A percentile compares a stretch with the other conserved stretches of the same genome.
These are phyloP conservation scores for Arrhopalites spinosus DNA, from an alignment of 2,888 invertebrate genomes.

Conservation along the genomic window DNA sequence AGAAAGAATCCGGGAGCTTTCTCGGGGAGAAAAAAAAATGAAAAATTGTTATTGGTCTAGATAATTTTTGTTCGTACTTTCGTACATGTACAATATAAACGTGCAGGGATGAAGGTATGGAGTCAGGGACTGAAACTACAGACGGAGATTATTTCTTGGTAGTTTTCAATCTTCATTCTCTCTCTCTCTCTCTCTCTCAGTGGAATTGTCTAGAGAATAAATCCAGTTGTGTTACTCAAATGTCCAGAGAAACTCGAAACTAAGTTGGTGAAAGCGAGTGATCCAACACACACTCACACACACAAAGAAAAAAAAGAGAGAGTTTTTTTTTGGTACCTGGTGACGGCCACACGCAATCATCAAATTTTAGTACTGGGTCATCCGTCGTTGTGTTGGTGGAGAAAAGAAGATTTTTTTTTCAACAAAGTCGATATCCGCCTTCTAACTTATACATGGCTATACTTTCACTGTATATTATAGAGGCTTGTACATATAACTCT, in stretches of 20 bases:
- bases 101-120: background rate
- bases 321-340: slow-evolving; percentile 5
- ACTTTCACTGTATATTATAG: background rate
- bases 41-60: slow-evolving; percentile 22
- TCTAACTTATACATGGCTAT: background rate
- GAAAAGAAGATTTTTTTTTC: slow-evolving; percentile 19
- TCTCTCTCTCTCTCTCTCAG: too few relatives aligned
- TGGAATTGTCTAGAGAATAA: slow-evolving; percentile 36
- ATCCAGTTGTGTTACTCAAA: slow-evolving; percentile 33
- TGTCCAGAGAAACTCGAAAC: slow-evolving; percentile 28
- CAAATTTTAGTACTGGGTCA: slow-evolving; percentile 40
- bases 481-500: background rate
- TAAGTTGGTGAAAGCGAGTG: slow-evolving; percentile 23
- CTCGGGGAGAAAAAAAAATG: slow-evolving; percentile 3
- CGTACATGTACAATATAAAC: too few relatives aligned
- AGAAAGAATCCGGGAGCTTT: background rate
- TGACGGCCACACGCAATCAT: slow-evolving; percentile 41
- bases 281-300: slow-evolving; percentile 9
- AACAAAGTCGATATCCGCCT: background rate
- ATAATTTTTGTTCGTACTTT: slow-evolving; percentile 3
- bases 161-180: slow-evolving; percentile 36
- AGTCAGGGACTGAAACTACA: background rate
- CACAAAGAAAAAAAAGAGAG: background rate
- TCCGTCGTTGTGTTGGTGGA: background rate
- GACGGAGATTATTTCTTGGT: slow-evolving; percentile 16